These are phyloP conservation scores for Sakesphorus luctuosus DNA, from an alignment of 2,113 vertebrate genomes.

Conservation along the genomic window DNA sequence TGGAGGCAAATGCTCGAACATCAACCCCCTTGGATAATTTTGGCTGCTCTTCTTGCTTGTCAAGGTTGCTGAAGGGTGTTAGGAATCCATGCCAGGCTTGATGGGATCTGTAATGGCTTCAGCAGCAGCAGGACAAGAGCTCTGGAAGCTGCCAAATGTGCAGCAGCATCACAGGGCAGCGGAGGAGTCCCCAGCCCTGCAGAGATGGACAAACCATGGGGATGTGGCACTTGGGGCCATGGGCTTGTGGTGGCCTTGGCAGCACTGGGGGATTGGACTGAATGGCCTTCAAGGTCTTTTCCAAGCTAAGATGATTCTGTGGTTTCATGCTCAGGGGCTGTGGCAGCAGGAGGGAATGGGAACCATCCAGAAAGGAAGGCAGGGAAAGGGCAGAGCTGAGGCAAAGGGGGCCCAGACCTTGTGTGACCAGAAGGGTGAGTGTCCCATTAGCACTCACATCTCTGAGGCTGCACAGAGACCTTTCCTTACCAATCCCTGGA, in stretches of 20 bases:
- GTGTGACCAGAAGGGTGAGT: background rate
- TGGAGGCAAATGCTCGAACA: background rate
- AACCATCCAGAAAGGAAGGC: background rate
- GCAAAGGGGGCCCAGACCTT: background rate
- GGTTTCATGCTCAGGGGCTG: accelerated
- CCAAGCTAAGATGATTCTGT: background rate
- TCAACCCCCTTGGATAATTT: background rate
- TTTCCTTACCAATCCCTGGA: background rate
- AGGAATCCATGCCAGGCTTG: background rate
- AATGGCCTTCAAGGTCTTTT: background rate
- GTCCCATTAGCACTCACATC: background rate
- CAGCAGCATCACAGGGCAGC: background rate
- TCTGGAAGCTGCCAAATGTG: background rate
- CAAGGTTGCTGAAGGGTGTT: background rate
- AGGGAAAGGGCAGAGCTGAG: background rate
- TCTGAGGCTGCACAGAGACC: background rate
- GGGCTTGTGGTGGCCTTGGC: background rate
- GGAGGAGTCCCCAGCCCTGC: background rate
- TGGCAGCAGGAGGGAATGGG: background rate
- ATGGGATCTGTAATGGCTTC: background rate
- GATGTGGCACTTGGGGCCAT: background rate
- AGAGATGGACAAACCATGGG: background rate
- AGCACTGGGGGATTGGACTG: background rate
- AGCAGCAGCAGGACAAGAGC: background rate
- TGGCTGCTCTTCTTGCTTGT: background rate